Evolutionary conservation across 1,140 invertebrate species (phyloP), one percentile per base, ranked within the genome.

Genomic region (Apis laboriosa): DNA sequence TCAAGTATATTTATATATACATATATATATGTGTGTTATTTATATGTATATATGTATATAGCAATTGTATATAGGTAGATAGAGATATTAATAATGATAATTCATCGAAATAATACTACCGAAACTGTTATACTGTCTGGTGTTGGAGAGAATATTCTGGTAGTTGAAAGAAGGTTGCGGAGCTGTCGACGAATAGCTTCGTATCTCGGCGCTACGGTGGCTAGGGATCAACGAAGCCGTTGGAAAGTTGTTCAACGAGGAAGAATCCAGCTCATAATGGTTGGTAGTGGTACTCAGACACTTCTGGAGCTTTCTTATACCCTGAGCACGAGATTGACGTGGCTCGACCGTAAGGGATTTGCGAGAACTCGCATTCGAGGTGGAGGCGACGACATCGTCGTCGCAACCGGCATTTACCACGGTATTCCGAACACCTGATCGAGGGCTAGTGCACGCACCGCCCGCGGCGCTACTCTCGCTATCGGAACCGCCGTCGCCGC

Each of bases 61-160:
- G 64, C 68, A 68, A 78, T 71, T 56, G n/a, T 67, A 73, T 51
- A 64, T 51, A 74, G 56, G 61, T 80, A 74, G 24, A 17, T 7
- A 56, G 7, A 56, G 7, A 17, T 34, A 15, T 17, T 5, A 56
- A 17, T 5, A 77, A n/a, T 86, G 72, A 80, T 78, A 84, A 60
- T 84, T 86, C 68, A 49, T 77, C 84, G 77, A 72, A 92, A 28
- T 92, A 93, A 96, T 97, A 97, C 97, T 97, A 97, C 97, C 97
- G 97, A 97, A 97, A 97, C 97, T 97, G 96, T 96, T 97, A 97
- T 97, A 98, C 96, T 97, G 97, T 95, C 97, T 96, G 95, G 97
- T 96, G 95, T 92, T 94, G 93, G 90, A 93, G 92, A 94, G 92
- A 88, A 93, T 92, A 91, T 92, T 93, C 92, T 93, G 93, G 90